Evolutionary conservation across 2,888 invertebrate genomes (phyloP).

Genomic region (Eucera pruinosa): DNA sequence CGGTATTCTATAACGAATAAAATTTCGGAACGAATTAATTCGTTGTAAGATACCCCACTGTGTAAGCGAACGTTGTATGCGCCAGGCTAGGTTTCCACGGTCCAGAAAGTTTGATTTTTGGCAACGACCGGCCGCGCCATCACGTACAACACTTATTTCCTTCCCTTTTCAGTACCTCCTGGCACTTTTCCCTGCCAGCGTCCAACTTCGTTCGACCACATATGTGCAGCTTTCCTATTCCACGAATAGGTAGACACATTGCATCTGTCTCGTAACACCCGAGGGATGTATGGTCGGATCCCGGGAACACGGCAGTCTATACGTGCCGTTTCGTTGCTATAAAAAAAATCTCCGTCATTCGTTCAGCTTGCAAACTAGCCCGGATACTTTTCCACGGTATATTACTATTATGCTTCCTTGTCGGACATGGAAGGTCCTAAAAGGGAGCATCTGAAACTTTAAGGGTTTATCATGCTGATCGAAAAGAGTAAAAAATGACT

Average conservation of each 20-base stretch:
- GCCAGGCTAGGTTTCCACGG: slow-evolving; percentile 22
- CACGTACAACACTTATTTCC: slow-evolving; percentile 62
- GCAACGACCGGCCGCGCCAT: slow-evolving; percentile 50
- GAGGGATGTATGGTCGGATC: slow-evolving; percentile 37
- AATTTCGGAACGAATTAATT: too few relatives aligned
- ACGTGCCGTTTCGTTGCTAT: slow-evolving; percentile 21
- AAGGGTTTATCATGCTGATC: too few relatives aligned
- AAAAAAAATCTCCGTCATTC: slow-evolving; percentile 21
- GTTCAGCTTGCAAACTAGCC: background rate
- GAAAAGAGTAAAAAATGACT: too few relatives aligned
- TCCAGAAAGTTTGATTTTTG: slow-evolving; percentile 68
- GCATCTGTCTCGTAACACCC: slow-evolving; percentile 53
- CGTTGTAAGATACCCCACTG: too few relatives aligned
- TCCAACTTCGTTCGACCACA: slow-evolving; percentile 61
- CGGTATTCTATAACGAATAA: too few relatives aligned
- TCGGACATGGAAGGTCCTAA: too few relatives aligned
- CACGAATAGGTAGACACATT: slow-evolving; percentile 54
- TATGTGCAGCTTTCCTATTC: slow-evolving; percentile 47
- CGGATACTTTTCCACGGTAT: background rate
- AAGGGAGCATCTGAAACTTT: too few relatives aligned
- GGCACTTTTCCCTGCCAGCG: slow-evolving; percentile 66
- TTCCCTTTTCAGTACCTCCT: slow-evolving; percentile 61
- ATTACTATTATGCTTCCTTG: background rate
- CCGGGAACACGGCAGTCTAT: slow-evolving; percentile 28
- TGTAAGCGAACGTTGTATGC: background rate